Evolutionary conservation across 2,888 invertebrate genomes (phyloP).

Genomic region (Stegophylla sp.): DNA sequence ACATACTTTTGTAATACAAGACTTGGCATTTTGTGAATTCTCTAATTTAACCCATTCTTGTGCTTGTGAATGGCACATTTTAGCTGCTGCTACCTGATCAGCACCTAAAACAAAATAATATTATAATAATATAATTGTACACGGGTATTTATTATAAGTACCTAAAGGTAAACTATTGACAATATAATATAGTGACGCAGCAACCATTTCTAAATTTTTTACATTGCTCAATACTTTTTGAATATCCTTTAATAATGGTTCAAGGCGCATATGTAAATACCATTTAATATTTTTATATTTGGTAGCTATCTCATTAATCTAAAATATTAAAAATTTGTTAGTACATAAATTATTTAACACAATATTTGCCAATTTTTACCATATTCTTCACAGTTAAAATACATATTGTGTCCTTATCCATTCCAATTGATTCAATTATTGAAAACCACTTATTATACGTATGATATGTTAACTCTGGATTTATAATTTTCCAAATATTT

Average conservation of each 20-base stretch:
- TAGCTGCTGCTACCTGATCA: slow-evolving; percentile 67
- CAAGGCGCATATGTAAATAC: slow-evolving; percentile 64
- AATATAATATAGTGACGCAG: slow-evolving; percentile 65
- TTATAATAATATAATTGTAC: not conserved
- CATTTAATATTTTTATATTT: slow-evolving; percentile 62
- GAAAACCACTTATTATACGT: slow-evolving; percentile 68
- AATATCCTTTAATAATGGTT: slow-evolving; percentile 64
- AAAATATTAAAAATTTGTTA: slow-evolving; percentile 49
- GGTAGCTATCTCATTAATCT: slow-evolving; percentile 44
- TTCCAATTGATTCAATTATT: slow-evolving; percentile 64
- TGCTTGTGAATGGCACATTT: slow-evolving; percentile 67
- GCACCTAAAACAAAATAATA: slow-evolving; percentile 64
- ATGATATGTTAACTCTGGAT: slow-evolving; percentile 66
- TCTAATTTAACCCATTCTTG: slow-evolving; percentile 63
- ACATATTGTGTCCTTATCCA: slow-evolving; percentile 67
- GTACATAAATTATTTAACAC: not conserved
- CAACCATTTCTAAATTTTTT: slow-evolving; percentile 64
- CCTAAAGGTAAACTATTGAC: slow-evolving; percentile 65
- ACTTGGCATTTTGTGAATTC: slow-evolving; percentile 61
- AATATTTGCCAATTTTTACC: slow-evolving; percentile 62
- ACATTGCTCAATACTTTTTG: slow-evolving; percentile 65
- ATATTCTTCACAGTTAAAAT: slow-evolving; percentile 67
- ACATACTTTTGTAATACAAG: slow-evolving; percentile 61
- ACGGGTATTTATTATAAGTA: slow-evolving; percentile 48
- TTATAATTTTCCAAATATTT: slow-evolving; percentile 51